These are phyloP conservation scores for Puntigrus tetrazona DNA, from an alignment of 2,113 vertebrate genomes.

Conservation along the genomic window DNA sequence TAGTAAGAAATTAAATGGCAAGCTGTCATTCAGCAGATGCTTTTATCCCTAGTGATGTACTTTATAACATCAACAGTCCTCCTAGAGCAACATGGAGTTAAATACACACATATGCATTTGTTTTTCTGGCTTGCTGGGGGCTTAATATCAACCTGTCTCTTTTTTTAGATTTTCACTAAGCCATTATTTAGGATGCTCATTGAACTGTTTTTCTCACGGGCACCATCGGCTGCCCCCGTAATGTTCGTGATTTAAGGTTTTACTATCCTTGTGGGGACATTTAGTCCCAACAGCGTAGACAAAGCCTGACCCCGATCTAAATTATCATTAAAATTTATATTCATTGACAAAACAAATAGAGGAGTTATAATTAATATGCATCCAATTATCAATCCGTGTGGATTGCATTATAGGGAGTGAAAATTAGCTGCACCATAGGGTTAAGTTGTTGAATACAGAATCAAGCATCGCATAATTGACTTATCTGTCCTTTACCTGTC, in stretches of 20 bases:
- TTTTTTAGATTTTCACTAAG: slow-evolving; percentile 2
- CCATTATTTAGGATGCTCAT: neutral
- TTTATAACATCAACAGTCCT: neutral
- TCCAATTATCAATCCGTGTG: neutral
- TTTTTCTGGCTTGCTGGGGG: neutral
- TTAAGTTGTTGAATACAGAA: neutral
- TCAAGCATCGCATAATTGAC: neutral
- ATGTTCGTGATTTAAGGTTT: neutral
- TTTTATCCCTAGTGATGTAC: neutral
- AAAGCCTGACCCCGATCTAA: neutral
- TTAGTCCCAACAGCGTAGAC: neutral
- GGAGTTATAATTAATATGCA: neutral
- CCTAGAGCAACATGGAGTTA: neutral
- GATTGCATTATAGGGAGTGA: neutral
- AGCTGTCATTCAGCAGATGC: neutral
- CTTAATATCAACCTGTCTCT: neutral
- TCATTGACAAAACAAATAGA: neutral
- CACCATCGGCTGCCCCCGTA: neutral
- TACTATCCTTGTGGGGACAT: slow-evolving; percentile 15
- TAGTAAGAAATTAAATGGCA: neutral
- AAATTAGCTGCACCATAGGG: neutral
- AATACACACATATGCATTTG: neutral
- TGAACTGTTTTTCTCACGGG: slow-evolving; percentile 5
- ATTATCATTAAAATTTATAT: neutral
- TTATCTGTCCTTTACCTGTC: neutral